Conservation (phyloP, 2,888 invertebrate species). For the Onthophagus sagittarius region DNA sequence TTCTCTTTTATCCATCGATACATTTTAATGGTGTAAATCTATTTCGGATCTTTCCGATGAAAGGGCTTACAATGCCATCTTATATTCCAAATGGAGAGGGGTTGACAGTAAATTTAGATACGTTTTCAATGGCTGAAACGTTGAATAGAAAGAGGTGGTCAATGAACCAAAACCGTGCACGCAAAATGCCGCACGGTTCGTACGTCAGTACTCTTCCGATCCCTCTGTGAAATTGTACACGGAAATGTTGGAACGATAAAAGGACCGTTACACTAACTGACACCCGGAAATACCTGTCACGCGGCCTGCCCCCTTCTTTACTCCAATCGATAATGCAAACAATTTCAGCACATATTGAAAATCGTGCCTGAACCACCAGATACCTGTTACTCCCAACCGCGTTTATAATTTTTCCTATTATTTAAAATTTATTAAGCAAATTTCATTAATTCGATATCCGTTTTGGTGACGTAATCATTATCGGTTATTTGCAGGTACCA, state of each 20-base stretch:
- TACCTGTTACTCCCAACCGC: not conserved
- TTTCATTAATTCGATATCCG: too few relatives aligned
- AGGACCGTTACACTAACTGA: slow-evolving; percentile 8
- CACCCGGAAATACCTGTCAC: slow-evolving; percentile 11
- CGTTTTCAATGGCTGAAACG: not conserved
- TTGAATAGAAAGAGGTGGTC: not conserved
- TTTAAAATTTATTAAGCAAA: too few relatives aligned
- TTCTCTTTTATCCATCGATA: too few relatives aligned
- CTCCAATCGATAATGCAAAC: slow-evolving; percentile 11
- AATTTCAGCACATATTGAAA: slow-evolving; percentile 13
- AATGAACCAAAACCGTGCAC: not conserved
- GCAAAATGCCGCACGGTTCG: not conserved
- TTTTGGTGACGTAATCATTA: too few relatives aligned
- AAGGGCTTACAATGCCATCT: not conserved
- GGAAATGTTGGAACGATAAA: not conserved
- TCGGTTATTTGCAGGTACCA: too few relatives aligned
- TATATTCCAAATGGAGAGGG: not conserved
- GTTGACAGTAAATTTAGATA: not conserved
- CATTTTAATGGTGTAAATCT: not conserved
- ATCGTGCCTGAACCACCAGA: not conserved
- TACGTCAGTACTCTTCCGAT: not conserved
- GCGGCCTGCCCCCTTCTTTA: not conserved
- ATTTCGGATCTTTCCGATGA: not conserved
- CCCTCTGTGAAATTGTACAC: not conserved
- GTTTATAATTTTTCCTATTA: not conserved